Percentiles rank a stretch among this genome's conserved stretches.
These are phyloP conservation scores for Oscarella lobularis DNA, from an alignment of 37 sponge, comb jelly and placozoan species.

Conservation along the genomic window DNA sequence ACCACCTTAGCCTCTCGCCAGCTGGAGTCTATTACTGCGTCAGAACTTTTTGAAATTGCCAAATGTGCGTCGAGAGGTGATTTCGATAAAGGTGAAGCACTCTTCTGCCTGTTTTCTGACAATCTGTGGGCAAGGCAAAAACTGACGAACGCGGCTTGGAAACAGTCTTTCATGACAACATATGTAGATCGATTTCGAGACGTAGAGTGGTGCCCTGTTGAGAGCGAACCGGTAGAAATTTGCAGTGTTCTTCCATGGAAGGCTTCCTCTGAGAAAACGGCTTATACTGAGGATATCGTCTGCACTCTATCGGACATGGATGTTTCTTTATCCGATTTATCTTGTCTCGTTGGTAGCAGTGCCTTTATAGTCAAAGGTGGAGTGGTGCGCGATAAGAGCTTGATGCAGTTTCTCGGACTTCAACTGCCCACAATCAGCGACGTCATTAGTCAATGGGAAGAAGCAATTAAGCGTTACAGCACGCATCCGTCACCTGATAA, in stretches of 20 bases:
- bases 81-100: not conserved
- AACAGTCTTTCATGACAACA: not conserved
- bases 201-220: not conserved
- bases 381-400: too few relatives aligned
- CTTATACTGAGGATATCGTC: not conserved
- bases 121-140: not conserved
- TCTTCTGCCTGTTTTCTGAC: not conserved
- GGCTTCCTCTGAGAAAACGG: not conserved
- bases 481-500: too few relatives aligned
- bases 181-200: not conserved
- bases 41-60: not conserved
- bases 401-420: too few relatives aligned
- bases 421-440: too few relatives aligned
- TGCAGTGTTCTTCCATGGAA: not conserved
- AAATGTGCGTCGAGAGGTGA: not conserved
- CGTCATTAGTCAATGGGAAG: too few relatives aligned
- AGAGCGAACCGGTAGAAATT: too few relatives aligned
- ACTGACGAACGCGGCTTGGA: not conserved
- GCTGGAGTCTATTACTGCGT: not conserved
- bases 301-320: too few relatives aligned
- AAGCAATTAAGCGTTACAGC: too few relatives aligned
- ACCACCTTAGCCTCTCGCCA: not conserved
- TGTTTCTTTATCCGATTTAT: too few relatives aligned
- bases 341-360: too few relatives aligned
- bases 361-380: too few relatives aligned